Conservation (phyloP, 1,140 invertebrate genomes). For the Drosophila arizonae region DNA sequence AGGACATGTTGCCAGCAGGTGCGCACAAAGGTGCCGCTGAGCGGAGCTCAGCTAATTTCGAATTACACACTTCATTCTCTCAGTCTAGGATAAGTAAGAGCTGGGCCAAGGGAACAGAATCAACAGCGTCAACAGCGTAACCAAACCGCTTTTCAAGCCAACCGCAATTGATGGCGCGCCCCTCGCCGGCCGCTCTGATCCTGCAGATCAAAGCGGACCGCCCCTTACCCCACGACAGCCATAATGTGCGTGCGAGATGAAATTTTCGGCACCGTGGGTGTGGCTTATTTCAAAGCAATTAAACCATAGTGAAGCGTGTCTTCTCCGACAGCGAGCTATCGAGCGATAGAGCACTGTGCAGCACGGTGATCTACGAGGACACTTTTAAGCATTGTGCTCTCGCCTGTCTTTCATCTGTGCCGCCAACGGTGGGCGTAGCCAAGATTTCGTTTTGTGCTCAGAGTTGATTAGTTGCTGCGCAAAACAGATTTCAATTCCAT, state of each 20-base stretch:
- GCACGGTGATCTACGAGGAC: conserved; percentile 69
- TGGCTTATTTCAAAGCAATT: conserved; percentile 80
- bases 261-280: conserved; percentile 69
- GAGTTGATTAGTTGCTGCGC: conserved; percentile 52
- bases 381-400: conserved; percentile 54
- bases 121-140: conserved; percentile 40
- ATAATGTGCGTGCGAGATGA: conserved; percentile 78
- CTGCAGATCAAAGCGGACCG: conserved; percentile 63
- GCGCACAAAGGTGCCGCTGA: conserved; percentile 75
- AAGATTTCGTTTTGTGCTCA: conserved; percentile 46
- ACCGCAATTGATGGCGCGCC: conserved; percentile 74
- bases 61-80: conserved; percentile 79
- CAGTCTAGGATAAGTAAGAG: conserved; percentile 48
- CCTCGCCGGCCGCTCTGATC: conserved; percentile 51
- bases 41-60: conserved; percentile 72
- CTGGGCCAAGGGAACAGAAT: conserved; percentile 6
- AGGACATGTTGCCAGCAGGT: conserved; percentile 71
- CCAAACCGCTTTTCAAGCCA: conserved; percentile 69
- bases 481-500: conserved; percentile 35
- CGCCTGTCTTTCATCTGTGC: conserved; percentile 57
- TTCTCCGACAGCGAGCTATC: conserved; percentile 22
- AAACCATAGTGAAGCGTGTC: conserved; percentile 74
- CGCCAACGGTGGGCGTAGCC: conserved; percentile 46
- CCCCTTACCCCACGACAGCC: conserved; percentile 30
- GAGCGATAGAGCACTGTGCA: neutral